Percentiles rank a stretch among this genome's conserved stretches.
Conservation (phyloP, 2,888 invertebrate genomes). For the Blera fallax region DNA sequence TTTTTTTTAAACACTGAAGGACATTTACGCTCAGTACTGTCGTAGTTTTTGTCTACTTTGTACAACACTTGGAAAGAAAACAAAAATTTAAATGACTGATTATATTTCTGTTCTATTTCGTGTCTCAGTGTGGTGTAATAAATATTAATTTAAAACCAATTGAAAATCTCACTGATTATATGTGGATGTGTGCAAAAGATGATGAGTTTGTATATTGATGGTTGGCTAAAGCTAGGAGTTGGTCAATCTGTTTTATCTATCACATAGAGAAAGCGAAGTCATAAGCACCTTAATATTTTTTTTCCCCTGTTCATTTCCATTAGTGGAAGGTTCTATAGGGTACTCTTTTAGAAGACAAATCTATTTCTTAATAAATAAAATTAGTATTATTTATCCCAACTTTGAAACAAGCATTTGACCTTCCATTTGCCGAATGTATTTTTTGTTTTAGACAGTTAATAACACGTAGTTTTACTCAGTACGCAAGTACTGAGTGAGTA, state of each 20-base stretch:
- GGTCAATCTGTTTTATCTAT: neutral
- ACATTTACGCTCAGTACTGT: neutral
- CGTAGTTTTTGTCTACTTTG: conserved; percentile 26
- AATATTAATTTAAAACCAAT: neutral
- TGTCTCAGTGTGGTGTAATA: conserved; percentile 30
- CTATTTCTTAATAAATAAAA: too few relatives aligned
- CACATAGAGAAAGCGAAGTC: neutral
- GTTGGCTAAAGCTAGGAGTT: neutral
- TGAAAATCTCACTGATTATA: neutral
- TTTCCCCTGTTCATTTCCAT: too few relatives aligned
- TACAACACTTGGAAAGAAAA: conserved; percentile 8
- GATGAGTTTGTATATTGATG: neutral
- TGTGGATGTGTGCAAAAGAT: neutral
- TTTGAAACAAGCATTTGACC: too few relatives aligned
- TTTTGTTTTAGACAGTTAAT: too few relatives aligned
- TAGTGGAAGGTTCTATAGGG: too few relatives aligned
- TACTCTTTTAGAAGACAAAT: too few relatives aligned
- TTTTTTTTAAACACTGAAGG: neutral
- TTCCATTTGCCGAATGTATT: too few relatives aligned
- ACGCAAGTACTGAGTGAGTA: too few relatives aligned
- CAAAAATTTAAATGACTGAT: conserved; percentile 33
- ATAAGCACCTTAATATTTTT: too few relatives aligned
- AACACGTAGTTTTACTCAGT: too few relatives aligned
- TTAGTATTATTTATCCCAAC: too few relatives aligned
- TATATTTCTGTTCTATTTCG: conserved; percentile 30